These are phyloP conservation scores for Drosophila testacea DNA, from an alignment of 2,888 invertebrate genomes.

Conservation along the genomic window DNA sequence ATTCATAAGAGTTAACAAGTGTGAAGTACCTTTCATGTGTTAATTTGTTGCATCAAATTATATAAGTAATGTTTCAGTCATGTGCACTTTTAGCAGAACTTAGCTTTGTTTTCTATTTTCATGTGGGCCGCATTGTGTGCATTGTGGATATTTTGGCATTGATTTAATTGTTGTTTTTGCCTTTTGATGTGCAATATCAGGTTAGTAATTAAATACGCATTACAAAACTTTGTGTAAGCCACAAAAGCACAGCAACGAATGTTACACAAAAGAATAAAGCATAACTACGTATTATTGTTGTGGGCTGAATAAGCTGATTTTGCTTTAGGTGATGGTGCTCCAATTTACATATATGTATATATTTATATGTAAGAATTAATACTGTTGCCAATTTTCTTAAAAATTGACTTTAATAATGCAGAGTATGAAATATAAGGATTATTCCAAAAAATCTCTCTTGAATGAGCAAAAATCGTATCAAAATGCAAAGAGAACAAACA, in stretches of 20 bases:
- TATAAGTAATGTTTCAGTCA: conserved; percentile 8
- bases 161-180: conserved; percentile 27
- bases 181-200: conserved; percentile 21
- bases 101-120: conserved; percentile 9
- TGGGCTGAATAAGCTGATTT: conserved; percentile 19
- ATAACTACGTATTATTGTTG: conserved; percentile 23
- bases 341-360: too few species aligned
- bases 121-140: conserved; percentile 3
- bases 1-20: not conserved
- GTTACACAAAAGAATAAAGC: conserved; percentile 34
- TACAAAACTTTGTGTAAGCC: conserved; percentile 38
- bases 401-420: too few species aligned
- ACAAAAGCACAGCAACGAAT: conserved; percentile 41
- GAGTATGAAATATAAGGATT: too few species aligned
- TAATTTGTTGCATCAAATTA: conserved; percentile 12
- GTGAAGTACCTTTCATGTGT: conserved; percentile 7
- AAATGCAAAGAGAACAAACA: too few species aligned
- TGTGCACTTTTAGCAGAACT: conserved; percentile 1
- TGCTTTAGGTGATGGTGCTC: conserved; percentile 7
- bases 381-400: too few species aligned
- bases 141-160: conserved; percentile 37
- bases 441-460: too few species aligned
- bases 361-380: too few species aligned
- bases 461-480: too few species aligned
- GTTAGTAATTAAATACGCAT: conserved; percentile 41